Percentiles rank a stretch among this genome's conserved stretches.
Conservation (phyloP, 2,888 invertebrate genomes). For the Megalurothrips usitatus region DNA sequence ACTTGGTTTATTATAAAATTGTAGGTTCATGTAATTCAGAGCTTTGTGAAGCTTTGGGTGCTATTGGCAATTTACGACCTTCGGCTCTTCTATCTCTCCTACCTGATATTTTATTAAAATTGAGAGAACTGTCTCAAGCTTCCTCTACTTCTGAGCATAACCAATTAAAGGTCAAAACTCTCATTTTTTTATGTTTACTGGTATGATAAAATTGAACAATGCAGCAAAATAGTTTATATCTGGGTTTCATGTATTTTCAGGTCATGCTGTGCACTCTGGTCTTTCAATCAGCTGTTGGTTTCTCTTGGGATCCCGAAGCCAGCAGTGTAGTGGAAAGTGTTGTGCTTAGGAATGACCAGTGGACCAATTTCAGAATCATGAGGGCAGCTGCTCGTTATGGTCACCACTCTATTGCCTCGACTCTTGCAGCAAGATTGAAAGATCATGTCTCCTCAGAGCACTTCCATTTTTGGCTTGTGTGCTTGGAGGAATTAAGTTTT, state of each 20-base stretch:
- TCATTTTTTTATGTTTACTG: slow-evolving; percentile 37
- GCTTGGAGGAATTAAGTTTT: slow-evolving; percentile 68
- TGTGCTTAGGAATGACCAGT: slow-evolving; percentile 44
- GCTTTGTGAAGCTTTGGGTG: slow-evolving; percentile 70
- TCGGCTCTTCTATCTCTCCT: slow-evolving; percentile 56
- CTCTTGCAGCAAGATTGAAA: slow-evolving; percentile 47
- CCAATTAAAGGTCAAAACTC: slow-evolving; percentile 45
- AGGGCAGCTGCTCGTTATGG: slow-evolving; percentile 71
- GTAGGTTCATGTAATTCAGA: slow-evolving; percentile 49
- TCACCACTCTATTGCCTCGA: slow-evolving; percentile 12
- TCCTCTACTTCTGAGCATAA: slow-evolving; percentile 53
- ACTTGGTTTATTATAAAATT: slow-evolving; percentile 35
- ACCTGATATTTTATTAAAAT: slow-evolving; percentile 51
- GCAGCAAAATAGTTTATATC: not conserved
- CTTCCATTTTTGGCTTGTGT: slow-evolving; percentile 81
- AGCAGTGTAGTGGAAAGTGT: slow-evolving; percentile 55
- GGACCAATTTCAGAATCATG: slow-evolving; percentile 83
- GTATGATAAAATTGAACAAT: not conserved
- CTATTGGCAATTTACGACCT: slow-evolving; percentile 62
- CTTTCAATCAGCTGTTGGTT: slow-evolving; percentile 73
- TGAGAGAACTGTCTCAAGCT: slow-evolving; percentile 46
- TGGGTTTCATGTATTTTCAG: slow-evolving; percentile 36
- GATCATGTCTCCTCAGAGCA: slow-evolving; percentile 78
- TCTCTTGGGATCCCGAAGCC: slow-evolving; percentile 60
- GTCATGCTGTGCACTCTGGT: slow-evolving; percentile 78